Evolutionary conservation across 2,113 vertebrate species (phyloP), one percentile per base, ranked within the genome.

Genomic region (Sarotherodon lohbergeri): DNA sequence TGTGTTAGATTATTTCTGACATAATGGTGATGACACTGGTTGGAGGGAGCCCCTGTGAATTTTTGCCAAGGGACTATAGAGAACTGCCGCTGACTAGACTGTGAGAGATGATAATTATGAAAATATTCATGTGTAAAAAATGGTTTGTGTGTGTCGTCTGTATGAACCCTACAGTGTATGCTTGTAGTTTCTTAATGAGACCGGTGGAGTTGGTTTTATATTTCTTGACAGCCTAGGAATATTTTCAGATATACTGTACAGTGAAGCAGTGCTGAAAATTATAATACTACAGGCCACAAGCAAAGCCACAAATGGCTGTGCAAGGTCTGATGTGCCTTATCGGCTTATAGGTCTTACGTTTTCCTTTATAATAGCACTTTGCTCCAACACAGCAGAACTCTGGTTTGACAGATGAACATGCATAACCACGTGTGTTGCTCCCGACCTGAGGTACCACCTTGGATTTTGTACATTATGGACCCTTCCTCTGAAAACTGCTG

Each of bases 1-100:
- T 48, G 41, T 76, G 68, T 48, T 48, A 48, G 68, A 76, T 76
- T 76, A 48, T 73, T 73, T 76, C 41, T 76, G 68, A 29, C 41
- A 76, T 48, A 76, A 76, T 76, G 41, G 68, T 29, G 68, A 48
- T 76, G 22, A 73, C 24, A 27, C 17, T 76, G 24, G 41, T 76
- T 48, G 14, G 41, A 76, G 68, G 41, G 41, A 7, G 22, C 5
- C 14, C 24, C 14, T 76, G 43, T 29, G 41, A 76, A 76, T 4
- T 29, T 17, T 76, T 48, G 68, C 68, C 68, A 14, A 10, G 17
- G 68, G 68, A 19, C 5, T 0, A 27, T 27, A 46, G 22, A 41
- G 36, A 73, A 73, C 27, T 43, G 13, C 22, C 0, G 7, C 22
- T 71, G 16, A 17, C 41, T 48, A 29, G 22, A 48, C 41, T 46